Conservation (phyloP, 2,888 invertebrate species). For the Laspeyria flexula region DNA sequence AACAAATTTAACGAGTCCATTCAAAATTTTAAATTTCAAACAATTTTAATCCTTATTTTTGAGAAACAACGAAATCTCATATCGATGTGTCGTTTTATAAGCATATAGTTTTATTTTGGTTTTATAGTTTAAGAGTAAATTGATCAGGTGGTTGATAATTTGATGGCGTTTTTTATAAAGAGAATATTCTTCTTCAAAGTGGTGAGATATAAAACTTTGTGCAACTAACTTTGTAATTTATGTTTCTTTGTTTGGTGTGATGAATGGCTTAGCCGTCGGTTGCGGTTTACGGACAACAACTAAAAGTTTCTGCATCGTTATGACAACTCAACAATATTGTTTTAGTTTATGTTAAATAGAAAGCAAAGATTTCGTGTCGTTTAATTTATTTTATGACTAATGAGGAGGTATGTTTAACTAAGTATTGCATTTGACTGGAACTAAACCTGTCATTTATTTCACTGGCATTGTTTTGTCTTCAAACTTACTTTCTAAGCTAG, state of each 20-base stretch:
- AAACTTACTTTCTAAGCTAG: no score
- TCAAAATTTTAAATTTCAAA: constrained; percentile 23
- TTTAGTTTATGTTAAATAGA: not conserved
- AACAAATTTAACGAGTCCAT: constrained; percentile 44
- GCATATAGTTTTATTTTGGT: constrained; percentile 22
- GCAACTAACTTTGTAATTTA: constrained; percentile 63
- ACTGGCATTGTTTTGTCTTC: no score
- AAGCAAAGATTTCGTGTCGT: not conserved
- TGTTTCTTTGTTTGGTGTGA: constrained; percentile 58
- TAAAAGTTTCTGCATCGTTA: constrained; percentile 25
- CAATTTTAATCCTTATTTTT: constrained; percentile 22
- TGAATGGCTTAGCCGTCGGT: constrained; percentile 27
- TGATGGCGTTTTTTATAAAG: constrained; percentile 19
- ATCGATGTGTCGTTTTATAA: constrained; percentile 26
- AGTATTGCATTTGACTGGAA: not conserved
- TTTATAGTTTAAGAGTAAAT: constrained; percentile 27
- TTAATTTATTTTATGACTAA: constrained; percentile 8
- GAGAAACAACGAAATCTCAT: constrained; percentile 21
- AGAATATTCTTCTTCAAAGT: constrained; percentile 26
- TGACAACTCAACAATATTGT: constrained; percentile 27
- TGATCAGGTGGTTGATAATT: constrained; percentile 39
- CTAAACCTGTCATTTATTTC: no score
- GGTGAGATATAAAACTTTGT: constrained; percentile 22
- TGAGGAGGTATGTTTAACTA: not conserved
- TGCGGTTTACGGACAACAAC: constrained; percentile 37